These are phyloP conservation scores for Cyphomyrmex costatus DNA, from an alignment of 1,140 invertebrate genomes.

Conservation along the genomic window DNA sequence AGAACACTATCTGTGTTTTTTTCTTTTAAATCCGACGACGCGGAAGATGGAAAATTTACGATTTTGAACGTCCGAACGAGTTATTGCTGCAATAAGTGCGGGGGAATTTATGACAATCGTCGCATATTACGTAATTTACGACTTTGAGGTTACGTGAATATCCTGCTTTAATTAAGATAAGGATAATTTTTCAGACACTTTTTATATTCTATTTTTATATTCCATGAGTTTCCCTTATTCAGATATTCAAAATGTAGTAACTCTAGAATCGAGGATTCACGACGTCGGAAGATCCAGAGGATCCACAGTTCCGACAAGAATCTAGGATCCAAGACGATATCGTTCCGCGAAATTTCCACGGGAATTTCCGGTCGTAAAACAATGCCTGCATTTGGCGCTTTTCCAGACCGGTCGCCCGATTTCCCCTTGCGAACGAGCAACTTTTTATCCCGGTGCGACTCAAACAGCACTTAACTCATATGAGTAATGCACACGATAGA, in stretches of 20 bases:
- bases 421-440: constrained; percentile 67
- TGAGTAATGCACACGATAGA: constrained; percentile 77
- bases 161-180: neutral
- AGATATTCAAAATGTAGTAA: neutral
- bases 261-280: constrained; percentile 1
- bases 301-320: neutral
- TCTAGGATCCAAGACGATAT: neutral
- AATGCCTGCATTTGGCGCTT: constrained; percentile 76
- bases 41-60: neutral
- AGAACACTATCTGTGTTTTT: neutral
- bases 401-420: constrained; percentile 72
- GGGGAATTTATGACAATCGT: neutral
- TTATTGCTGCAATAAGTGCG: too few relatives aligned
- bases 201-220: neutral
- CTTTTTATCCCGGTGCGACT: constrained; percentile 75
- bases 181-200: neutral
- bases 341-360: constrained; percentile 35
- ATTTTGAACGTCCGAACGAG: neutral
- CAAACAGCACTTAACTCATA: constrained; percentile 76
- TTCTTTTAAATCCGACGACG: neutral
- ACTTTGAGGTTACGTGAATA: neutral
- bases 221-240: neutral
- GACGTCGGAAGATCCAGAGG: constrained; percentile 4
- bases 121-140: neutral
- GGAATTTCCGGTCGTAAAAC: constrained; percentile 64